These are phyloP conservation scores for Spea multiplicata DNA, from an alignment of 2,113 vertebrate species.

Conservation along the genomic window DNA sequence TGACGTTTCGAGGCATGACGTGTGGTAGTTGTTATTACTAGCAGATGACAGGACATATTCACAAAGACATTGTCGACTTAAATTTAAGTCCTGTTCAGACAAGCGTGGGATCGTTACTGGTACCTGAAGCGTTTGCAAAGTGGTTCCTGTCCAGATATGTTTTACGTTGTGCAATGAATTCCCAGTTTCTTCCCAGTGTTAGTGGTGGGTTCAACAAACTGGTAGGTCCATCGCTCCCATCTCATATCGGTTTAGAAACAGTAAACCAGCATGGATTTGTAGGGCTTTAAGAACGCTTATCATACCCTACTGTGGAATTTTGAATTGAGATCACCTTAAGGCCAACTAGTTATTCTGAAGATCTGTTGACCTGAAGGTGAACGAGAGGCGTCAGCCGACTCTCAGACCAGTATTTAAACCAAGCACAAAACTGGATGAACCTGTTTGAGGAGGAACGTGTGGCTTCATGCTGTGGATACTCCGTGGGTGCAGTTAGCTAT, in stretches of 20 bases:
- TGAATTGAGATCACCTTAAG: not conserved
- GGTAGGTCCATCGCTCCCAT: too few species aligned
- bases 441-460: constrained; percentile 18
- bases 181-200: too few species aligned
- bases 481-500: not conserved
- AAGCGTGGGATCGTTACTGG: not conserved
- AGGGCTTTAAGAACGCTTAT: too few species aligned
- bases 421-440: not conserved
- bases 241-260: too few species aligned
- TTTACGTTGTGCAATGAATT: not conserved
- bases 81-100: not conserved
- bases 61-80: not conserved
- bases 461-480: not conserved
- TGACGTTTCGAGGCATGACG: too few species aligned
- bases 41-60: not conserved
- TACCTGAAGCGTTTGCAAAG: not conserved
- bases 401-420: not conserved
- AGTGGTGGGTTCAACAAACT: too few species aligned
- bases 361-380: constrained; percentile 1
- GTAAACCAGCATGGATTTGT: too few species aligned
- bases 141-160: not conserved
- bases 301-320: not conserved
- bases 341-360: not conserved
- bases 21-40: not conserved
- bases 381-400: not conserved